Evolutionary conservation across 2,113 vertebrate species (phyloP).

Genomic region (Actenoides lindsayi): DNA sequence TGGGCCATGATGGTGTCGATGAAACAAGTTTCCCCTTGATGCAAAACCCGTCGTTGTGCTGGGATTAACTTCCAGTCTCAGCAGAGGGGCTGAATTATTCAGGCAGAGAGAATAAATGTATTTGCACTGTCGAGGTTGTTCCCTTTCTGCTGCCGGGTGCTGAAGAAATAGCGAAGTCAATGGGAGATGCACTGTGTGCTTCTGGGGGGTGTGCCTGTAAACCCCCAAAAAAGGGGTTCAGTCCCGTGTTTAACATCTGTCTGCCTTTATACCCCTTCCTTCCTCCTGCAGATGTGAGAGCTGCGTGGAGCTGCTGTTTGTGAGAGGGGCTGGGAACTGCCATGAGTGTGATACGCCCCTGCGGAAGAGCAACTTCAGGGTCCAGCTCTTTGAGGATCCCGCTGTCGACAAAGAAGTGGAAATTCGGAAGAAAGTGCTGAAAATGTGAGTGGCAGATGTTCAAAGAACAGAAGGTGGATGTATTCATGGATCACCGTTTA

Average conservation of each 20-base stretch:
- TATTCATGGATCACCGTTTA: background rate
- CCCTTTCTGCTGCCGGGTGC: background rate
- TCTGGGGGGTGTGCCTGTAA: background rate
- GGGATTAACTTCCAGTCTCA: background rate
- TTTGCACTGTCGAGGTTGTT: background rate
- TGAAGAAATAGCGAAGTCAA: background rate
- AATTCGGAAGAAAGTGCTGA: slow-evolving; percentile 96
- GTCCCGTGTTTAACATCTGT: background rate
- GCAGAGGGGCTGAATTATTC: background rate
- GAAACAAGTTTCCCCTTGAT: background rate
- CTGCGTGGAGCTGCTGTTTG: slow-evolving; percentile 96
- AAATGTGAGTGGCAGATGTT: slow-evolving; percentile 85
- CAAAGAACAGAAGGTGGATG: background rate
- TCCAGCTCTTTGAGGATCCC: slow-evolving; percentile 97
- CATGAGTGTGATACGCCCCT: slow-evolving; percentile 93
- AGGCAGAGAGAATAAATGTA: background rate
- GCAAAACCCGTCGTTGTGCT: background rate
- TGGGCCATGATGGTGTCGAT: background rate
- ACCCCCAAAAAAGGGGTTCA: background rate
- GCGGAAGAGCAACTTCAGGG: slow-evolving; percentile 94
- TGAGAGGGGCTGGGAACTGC: slow-evolving; percentile 94
- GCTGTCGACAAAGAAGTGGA: slow-evolving; percentile 97
- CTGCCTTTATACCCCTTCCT: background rate
- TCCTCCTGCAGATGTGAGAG: slow-evolving; percentile 87
- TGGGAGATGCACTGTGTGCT: background rate